Conservation (phyloP, 2,113 vertebrate species). For the Clarias gariepinus region DNA sequence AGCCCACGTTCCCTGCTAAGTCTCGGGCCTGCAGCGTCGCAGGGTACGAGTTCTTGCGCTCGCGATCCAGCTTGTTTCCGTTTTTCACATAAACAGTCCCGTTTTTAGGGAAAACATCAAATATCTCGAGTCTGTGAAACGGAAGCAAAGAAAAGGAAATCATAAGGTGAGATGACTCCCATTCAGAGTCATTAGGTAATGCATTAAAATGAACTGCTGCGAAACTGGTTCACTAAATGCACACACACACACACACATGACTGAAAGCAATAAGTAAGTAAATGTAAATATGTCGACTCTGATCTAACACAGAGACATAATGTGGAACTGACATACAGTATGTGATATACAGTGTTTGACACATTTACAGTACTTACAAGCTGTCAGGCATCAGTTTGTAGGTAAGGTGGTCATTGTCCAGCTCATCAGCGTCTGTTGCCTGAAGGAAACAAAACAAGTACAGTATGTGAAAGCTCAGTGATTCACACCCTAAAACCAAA, state of each 20-base stretch:
- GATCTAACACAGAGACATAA: not conserved
- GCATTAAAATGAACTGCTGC: not conserved
- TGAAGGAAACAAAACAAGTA: slow-evolving; percentile 54
- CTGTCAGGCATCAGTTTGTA: slow-evolving; percentile 81
- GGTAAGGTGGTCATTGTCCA: slow-evolving; percentile 73
- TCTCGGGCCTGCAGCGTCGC: slow-evolving; percentile 85
- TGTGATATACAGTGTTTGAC: not conserved
- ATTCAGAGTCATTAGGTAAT: not conserved
- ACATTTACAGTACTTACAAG: slow-evolving; percentile 74
- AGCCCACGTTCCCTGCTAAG: slow-evolving; percentile 60
- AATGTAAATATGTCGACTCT: not conserved
- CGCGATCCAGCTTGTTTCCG: slow-evolving; percentile 75
- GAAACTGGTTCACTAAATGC: not conserved
- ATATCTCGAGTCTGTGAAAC: slow-evolving; percentile 68
- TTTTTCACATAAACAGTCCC: slow-evolving; percentile 76
- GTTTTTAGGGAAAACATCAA: slow-evolving; percentile 65
- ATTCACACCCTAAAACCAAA: not conserved
- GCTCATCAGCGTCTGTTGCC: slow-evolving; percentile 84
- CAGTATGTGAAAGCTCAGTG: not conserved
- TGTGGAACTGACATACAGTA: not conserved
- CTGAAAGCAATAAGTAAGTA: not conserved
- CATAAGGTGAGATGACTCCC: not conserved
- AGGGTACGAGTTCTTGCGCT: slow-evolving; percentile 74
- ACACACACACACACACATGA: not conserved
- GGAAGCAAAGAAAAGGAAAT: not conserved